Conservation (phyloP, 2,113 vertebrate species). For the Emydura subglobosa region DNA sequence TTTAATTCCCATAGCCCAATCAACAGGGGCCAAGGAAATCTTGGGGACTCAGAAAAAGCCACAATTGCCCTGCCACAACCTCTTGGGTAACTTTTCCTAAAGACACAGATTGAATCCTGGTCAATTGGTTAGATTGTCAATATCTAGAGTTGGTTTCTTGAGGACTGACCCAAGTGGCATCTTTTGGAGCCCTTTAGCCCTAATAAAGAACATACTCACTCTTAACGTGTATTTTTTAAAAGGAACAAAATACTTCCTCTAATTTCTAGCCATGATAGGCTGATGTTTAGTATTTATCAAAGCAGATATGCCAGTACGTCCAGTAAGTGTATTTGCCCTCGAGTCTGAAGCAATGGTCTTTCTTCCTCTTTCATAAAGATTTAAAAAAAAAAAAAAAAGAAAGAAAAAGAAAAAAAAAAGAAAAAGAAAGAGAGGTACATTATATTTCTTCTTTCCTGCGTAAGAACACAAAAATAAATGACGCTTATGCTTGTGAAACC, state of each 20-base stretch:
- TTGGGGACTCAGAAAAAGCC: not conserved
- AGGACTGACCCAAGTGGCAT: not conserved
- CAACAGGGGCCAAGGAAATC: not conserved
- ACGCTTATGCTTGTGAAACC: not conserved
- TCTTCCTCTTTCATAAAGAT: not conserved
- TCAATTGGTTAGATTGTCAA: not conserved
- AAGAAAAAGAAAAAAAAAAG: not conserved
- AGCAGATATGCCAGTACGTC: not conserved
- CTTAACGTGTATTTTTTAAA: not conserved
- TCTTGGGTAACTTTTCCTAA: not conserved
- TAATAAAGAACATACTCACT: not conserved
- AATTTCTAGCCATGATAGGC: not conserved
- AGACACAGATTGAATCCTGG: not conserved
- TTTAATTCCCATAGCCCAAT: not conserved
- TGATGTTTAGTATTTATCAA: not conserved
- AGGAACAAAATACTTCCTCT: not conserved
- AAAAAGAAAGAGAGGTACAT: rapidly evolving
- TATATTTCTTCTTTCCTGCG: not conserved
- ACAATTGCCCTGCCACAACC: not conserved
- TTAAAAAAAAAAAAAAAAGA: not conserved
- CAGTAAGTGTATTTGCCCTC: not conserved
- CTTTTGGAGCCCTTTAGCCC: not conserved
- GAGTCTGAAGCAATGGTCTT: not conserved
- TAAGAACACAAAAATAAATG: not conserved
- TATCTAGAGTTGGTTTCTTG: not conserved